phyloP scores from a whole-genome alignment of 2,797 vertebrate genomes.

The Carduelis carduelis region DNA sequence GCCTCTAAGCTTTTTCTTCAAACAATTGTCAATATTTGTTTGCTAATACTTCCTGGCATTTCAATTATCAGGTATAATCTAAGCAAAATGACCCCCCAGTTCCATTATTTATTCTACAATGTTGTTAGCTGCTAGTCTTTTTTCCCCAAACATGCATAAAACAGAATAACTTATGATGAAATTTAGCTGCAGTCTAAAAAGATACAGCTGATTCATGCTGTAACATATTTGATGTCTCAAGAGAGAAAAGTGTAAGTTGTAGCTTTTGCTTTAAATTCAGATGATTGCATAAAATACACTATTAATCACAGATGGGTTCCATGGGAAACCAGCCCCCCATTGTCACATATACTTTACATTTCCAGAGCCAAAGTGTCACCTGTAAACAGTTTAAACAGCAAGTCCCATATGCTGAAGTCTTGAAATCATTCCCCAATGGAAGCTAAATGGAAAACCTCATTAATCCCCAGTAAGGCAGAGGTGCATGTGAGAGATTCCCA shows the following conservation, averaged over 20 bases:
- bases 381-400: slow-evolving; percentile 10
- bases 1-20: not conserved
- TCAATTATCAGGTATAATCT: not conserved
- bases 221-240: not conserved
- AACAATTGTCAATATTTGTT: not conserved
- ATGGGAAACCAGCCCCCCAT: not conserved
- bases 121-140: not conserved
- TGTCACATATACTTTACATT: not conserved
- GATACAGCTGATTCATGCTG: not conserved
- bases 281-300: not conserved
- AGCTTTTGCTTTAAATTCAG: not conserved
- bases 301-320: not conserved
- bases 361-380: not conserved
- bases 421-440: slow-evolving; percentile 1
- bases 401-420: not conserved
- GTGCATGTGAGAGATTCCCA: not conserved
- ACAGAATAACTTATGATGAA: not conserved
- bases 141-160: slow-evolving; percentile 1
- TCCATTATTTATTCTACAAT: not conserved
- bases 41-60: not conserved
- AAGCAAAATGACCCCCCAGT: not conserved
- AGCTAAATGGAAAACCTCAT: slow-evolving; percentile 35
- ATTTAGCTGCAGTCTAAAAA: not conserved
- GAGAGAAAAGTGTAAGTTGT: not conserved
- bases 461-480: slow-evolving; percentile 19